Percentiles rank a stretch among this genome's conserved stretches.
These are phyloP conservation scores for Nerophis lumbriciformis DNA, from an alignment of 2,113 vertebrate species.

Conservation along the genomic window DNA sequence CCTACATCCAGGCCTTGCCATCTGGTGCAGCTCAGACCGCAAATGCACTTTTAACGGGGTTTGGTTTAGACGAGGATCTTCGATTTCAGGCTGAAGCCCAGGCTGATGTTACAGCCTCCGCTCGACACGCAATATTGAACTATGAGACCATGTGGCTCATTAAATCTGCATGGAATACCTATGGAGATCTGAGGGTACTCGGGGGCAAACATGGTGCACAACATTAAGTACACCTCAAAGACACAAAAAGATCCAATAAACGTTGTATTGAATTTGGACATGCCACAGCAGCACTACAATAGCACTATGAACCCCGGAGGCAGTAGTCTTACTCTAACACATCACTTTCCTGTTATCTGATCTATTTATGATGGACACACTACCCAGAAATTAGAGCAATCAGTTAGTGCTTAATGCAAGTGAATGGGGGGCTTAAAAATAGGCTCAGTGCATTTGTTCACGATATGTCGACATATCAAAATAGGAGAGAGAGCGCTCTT, in stretches of 20 bases:
- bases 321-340: background rate
- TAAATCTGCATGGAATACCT: background rate
- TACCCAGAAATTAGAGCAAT: background rate
- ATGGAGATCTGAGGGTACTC: background rate
- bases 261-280: background rate
- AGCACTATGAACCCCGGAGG: background rate
- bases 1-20: constrained; percentile 61
- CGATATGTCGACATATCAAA: background rate
- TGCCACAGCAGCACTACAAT: background rate
- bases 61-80: constrained; percentile 31
- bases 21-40: constrained; percentile 56
- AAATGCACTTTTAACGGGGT: constrained; percentile 43
- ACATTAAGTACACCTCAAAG: background rate
- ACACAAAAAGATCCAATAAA: background rate
- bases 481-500: background rate
- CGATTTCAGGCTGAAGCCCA: constrained; percentile 34
- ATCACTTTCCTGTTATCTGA: background rate
- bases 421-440: background rate
- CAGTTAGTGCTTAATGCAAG: background rate
- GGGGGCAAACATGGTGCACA: background rate
- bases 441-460: background rate
- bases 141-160: background rate
- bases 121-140: background rate
- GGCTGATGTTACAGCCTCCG: constrained; percentile 12
- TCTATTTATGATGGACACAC: background rate